Conservation (phyloP, 2,113 vertebrate species). For the Entomyzon cyanotis region DNA sequence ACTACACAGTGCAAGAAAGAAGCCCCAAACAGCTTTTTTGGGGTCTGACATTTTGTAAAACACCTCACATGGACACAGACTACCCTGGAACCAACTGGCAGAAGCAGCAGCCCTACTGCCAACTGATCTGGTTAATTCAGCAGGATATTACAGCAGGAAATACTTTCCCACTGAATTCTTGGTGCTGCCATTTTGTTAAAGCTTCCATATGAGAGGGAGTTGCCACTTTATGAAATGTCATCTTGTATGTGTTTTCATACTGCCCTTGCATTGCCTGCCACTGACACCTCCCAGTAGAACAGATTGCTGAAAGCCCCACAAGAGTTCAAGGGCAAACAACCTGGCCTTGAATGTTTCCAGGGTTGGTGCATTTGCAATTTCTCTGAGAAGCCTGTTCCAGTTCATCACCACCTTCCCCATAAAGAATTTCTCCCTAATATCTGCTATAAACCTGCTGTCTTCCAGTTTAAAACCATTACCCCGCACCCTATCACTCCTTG, state of each 20-base stretch:
- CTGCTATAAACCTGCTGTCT: not conserved
- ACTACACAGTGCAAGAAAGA: not conserved
- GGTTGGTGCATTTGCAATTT: not conserved
- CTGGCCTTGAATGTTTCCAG: not conserved
- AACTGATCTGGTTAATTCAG: not conserved
- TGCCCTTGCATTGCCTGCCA: not conserved
- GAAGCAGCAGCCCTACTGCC: not conserved
- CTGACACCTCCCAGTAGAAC: not conserved
- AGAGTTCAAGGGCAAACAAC: not conserved
- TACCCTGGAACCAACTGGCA: not conserved
- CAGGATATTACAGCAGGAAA: not conserved
- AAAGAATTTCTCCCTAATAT: not conserved
- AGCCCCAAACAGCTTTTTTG: not conserved
- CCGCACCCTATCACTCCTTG: accelerated
- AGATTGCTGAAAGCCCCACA: not conserved
- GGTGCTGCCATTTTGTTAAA: not conserved
- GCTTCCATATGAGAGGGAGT: not conserved
- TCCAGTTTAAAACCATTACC: not conserved
- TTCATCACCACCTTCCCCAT: not conserved
- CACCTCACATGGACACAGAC: too few species aligned
- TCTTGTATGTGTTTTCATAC: not conserved
- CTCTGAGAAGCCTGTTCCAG: not conserved
- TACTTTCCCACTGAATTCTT: not conserved
- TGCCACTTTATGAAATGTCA: not conserved
- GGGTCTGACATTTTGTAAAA: not conserved